Conservation (phyloP, 2,113 vertebrate genomes). For the Anarrhichthys ocellatus region DNA sequence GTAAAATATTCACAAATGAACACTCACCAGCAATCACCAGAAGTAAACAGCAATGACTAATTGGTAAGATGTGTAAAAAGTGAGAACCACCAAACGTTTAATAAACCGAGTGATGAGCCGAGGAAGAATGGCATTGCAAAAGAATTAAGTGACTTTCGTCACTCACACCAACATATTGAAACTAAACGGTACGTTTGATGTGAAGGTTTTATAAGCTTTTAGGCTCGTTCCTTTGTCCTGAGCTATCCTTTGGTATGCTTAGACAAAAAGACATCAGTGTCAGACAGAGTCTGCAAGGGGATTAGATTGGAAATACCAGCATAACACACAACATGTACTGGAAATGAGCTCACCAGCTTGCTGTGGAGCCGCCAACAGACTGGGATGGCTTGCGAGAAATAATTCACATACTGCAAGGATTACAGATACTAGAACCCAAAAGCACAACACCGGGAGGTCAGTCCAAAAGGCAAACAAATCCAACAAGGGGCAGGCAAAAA, state of each 20-base stretch:
- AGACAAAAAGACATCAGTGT: constrained; percentile 46
- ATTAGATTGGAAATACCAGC: constrained; percentile 45
- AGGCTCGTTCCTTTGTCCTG: constrained; percentile 53
- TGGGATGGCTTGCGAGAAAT: constrained; percentile 21
- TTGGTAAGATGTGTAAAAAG: background rate
- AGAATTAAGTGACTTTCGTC: constrained; percentile 38
- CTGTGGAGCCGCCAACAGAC: constrained; percentile 1
- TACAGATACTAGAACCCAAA: too few relatives aligned
- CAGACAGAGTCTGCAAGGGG: constrained; percentile 20
- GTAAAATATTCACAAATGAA: too few relatives aligned
- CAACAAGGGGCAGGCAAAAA: too few relatives aligned
- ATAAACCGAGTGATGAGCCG: background rate
- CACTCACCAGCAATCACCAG: background rate
- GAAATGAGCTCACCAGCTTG: constrained; percentile 39
- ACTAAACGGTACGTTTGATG: constrained; percentile 45
- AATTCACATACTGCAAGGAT: constrained; percentile 3
- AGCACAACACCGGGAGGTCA: too few relatives aligned
- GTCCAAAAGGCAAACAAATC: too few relatives aligned
- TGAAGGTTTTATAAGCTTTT: constrained; percentile 68
- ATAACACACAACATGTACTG: constrained; percentile 30
- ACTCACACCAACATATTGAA: constrained; percentile 31
- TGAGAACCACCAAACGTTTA: background rate
- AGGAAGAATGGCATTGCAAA: constrained; percentile 11
- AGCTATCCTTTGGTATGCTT: constrained; percentile 49
- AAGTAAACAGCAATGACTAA: background rate